Evolutionary conservation across 2,797 vertebrate genomes (phyloP).

Genomic region (Apodemus agrarius): DNA sequence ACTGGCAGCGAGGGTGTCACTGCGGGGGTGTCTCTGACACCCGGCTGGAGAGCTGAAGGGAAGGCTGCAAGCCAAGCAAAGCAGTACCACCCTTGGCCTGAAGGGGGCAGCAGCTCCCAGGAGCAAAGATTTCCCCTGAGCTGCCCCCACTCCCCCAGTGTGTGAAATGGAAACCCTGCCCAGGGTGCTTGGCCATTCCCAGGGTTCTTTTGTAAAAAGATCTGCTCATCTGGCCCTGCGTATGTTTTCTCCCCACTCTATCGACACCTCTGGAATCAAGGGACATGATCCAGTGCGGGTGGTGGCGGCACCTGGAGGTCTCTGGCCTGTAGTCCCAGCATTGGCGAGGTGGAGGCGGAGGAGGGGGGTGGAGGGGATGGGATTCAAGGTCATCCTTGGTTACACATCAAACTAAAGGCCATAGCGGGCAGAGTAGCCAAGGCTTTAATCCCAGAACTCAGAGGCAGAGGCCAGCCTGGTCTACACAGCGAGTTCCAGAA

Average conservation of each 20-base stretch:
- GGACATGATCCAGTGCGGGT: not conserved
- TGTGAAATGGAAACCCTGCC: not conserved
- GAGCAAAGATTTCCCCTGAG: not conserved
- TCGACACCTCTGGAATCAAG: not conserved
- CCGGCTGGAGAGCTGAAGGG: not conserved
- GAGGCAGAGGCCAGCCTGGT: not conserved
- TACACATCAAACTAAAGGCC: not conserved
- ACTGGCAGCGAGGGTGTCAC: not conserved
- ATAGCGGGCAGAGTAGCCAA: not conserved
- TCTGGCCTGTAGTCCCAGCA: not conserved
- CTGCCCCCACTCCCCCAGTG: not conserved
- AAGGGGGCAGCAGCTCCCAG: slow-evolving; percentile 67
- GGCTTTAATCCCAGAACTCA: not conserved
- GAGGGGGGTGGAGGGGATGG: too few species aligned
- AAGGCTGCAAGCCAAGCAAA: fast-evolving
- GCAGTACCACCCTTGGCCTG: slow-evolving; percentile 27
- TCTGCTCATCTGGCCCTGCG: not conserved
- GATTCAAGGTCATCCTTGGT: not conserved
- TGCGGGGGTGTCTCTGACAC: not conserved
- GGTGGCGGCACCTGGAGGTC: too few species aligned
- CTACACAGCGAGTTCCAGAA: not conserved
- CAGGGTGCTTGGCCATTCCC: not conserved
- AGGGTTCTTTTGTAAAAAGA: not conserved
- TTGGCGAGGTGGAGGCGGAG: not conserved
- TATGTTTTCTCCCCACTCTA: not conserved